Evolutionary conservation across 2,113 vertebrate genomes (phyloP).

Genomic region (Malurus melanocephalus): DNA sequence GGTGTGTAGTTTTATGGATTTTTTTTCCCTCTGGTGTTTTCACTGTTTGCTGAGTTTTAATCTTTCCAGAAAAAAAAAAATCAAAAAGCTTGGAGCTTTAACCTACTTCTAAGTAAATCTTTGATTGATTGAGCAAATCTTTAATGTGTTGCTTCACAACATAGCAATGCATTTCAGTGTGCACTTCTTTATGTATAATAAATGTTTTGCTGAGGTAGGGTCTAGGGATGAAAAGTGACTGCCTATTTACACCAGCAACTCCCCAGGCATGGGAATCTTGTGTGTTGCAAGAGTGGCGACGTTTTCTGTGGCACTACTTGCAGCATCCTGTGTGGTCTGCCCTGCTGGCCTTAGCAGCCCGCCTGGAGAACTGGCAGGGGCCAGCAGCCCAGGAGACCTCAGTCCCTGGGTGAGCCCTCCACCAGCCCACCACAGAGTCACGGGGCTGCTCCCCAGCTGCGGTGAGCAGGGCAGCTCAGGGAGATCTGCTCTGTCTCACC

Average conservation of each 20-base stretch:
- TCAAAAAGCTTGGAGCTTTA: neutral
- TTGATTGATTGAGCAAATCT: neutral
- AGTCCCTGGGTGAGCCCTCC: neutral
- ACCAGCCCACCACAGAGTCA: neutral
- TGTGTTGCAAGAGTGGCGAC: constrained; percentile 3
- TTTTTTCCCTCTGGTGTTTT: neutral
- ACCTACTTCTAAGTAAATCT: neutral
- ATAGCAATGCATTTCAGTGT: neutral
- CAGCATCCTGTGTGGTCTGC: constrained; percentile 59
- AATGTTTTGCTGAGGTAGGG: neutral
- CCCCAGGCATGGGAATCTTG: neutral
- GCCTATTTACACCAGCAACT: neutral
- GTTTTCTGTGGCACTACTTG: constrained; percentile 3
- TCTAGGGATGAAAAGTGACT: neutral
- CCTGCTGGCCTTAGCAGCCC: constrained; percentile 10
- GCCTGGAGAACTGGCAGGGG: constrained; percentile 25
- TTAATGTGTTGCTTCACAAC: neutral
- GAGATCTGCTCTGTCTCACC: neutral
- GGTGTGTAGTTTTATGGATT: neutral
- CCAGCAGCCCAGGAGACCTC: neutral
- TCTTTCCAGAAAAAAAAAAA: neutral
- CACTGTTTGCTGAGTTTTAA: constrained; percentile 2
- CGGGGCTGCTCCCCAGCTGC: neutral
- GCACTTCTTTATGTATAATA: neutral
- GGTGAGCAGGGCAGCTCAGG: neutral